These are phyloP conservation scores for Belgica antarctica DNA, from an alignment of 2,888 invertebrate species.

Conservation along the genomic window DNA sequence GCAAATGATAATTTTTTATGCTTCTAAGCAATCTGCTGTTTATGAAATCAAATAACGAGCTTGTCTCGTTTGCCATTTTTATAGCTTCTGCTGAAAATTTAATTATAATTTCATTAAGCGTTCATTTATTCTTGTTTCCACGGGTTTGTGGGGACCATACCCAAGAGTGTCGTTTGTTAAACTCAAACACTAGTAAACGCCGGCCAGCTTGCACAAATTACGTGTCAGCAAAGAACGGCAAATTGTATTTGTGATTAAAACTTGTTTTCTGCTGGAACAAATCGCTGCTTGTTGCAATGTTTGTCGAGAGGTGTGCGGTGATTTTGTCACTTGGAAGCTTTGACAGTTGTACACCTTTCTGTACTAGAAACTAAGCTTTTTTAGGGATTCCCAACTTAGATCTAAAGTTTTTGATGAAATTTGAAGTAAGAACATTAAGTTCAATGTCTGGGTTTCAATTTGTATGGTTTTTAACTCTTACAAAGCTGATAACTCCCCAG, in stretches of 20 bases:
- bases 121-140: neutral
- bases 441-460: too few species aligned
- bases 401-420: too few species aligned
- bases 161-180: slow-evolving; percentile 3
- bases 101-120: slow-evolving; percentile 43
- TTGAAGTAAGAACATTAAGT: too few species aligned
- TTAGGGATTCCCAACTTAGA: too few species aligned
- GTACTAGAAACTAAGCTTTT: too few species aligned
- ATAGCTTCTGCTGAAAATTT: slow-evolving; percentile 31
- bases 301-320: too few species aligned
- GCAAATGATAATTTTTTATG: slow-evolving; percentile 38
- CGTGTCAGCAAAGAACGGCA: slow-evolving; percentile 23
- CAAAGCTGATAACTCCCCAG: too few species aligned
- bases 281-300: slow-evolving; percentile 18
- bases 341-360: too few species aligned
- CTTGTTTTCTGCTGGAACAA: neutral
- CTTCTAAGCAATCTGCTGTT: slow-evolving; percentile 13
- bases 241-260: slow-evolving; percentile 22
- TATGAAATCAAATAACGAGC: slow-evolving; percentile 16
- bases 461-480: too few species aligned
- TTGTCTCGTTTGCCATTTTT: neutral
- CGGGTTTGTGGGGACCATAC: too few species aligned
- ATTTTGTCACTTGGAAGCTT: too few species aligned
- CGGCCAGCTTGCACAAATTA: neutral
- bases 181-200: neutral